Percentiles rank a stretch among this genome's conserved stretches.
phyloP scores from a whole-genome alignment of 2,797 vertebrate species.

The Huso huso region DNA sequence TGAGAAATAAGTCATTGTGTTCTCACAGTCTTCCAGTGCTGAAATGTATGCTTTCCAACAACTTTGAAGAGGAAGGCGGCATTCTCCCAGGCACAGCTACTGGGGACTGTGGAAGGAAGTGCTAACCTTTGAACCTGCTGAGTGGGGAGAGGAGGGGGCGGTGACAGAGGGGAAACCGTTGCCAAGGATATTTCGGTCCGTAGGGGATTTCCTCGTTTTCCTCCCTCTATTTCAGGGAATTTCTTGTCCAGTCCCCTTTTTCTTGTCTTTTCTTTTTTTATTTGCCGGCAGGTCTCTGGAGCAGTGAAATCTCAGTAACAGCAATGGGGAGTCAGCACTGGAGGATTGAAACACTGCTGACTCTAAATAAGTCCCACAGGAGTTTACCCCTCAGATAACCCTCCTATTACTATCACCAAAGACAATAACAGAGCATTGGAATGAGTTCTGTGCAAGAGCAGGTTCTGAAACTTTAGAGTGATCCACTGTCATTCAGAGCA shows the following conservation, averaged over 20 bases:
- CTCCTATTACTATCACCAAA: no score
- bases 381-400: background rate
- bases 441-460: no score
- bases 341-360: no score
- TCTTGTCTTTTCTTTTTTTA: background rate
- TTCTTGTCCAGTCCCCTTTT: conserved; percentile 11
- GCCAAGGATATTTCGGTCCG: conserved; percentile 17
- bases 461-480: no score
- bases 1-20: conserved; percentile 3
- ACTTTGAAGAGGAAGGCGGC: background rate
- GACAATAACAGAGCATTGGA: no score
- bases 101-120: conserved; percentile 14
- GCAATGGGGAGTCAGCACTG: no score
- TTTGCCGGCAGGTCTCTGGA: no score
- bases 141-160: conserved; percentile 31
- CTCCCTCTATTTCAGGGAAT: background rate
- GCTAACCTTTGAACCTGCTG: conserved; percentile 13
- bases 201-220: conserved; percentile 20
- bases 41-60: background rate
- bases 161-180: conserved; percentile 31
- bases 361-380: background rate
- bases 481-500: no score
- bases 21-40: background rate
- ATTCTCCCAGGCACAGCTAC: background rate
- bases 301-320: no score